These are phyloP conservation scores for Mesocentrotus franciscanus DNA, from an alignment of 53 echinoderm and acorn worm species.

Conservation along the genomic window DNA sequence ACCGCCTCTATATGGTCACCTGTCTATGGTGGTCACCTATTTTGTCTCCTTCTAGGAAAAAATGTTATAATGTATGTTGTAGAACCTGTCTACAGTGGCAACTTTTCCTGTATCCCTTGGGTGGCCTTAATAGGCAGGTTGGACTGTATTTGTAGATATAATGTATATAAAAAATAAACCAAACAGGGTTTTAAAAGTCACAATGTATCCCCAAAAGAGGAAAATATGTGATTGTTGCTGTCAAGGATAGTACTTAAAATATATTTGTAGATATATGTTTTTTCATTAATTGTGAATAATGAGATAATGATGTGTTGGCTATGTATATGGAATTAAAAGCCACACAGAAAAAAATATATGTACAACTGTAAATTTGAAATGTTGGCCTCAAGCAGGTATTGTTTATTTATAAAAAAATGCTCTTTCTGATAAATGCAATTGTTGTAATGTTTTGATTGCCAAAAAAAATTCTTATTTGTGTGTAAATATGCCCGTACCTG, in stretches of 20 bases:
- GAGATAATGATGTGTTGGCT: not conserved
- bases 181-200: not conserved
- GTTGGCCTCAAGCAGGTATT: not conserved
- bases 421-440: not conserved
- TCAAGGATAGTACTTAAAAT: not conserved
- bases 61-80: no score
- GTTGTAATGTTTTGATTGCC: not conserved
- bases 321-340: not conserved
- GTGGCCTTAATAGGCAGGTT: no score
- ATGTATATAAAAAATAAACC: not conserved
- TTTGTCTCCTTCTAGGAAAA: no score
- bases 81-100: no score
- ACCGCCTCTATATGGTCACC: no score
- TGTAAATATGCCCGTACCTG: not conserved
- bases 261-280: not conserved
- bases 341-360: not conserved
- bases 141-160: no score
- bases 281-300: not conserved
- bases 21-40: no score
- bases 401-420: not conserved
- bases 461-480: not conserved
- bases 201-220: not conserved
- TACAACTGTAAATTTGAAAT: not conserved
- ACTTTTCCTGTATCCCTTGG: no score
- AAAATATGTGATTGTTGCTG: not conserved